Evolutionary conservation across 2,888 invertebrate species (phyloP), one percentile per base, ranked within the genome.

Genomic region (Lithophane leautieri): DNA sequence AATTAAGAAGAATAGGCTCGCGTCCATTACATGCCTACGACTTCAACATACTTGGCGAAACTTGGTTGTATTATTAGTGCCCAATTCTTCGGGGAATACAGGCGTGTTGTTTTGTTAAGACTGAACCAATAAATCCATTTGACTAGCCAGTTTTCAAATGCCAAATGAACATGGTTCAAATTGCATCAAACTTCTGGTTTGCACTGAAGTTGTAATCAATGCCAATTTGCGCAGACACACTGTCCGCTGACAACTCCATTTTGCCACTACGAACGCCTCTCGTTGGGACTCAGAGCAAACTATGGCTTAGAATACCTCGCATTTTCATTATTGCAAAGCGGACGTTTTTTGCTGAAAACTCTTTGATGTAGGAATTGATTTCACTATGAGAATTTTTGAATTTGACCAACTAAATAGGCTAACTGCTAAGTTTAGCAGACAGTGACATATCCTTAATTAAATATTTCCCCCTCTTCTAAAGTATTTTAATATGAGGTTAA

Each of bases 241-340:
- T 16, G 42, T 42, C 34, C 8, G 28, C 50, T 50, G 77, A 77
- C 63, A 77, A 70, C 62, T 70, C 63, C 77, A 42, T 63, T 76
- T 70, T 70, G 14, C 40, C 40, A 70, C 47, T 62, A 42, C 47
- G 14, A 67, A 42, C 42, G n/a, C 52, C 42, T 16, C 56, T 56
- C 40, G 56, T 54, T 69, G 77, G 50, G 65, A 63, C 34, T 56
- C 47, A 14, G 28, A 12, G 56, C 34, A 63, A 76, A 77, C 76
- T 34, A 12, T 14, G 22, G 50, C 42, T 16, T 71, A 76, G 70
- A 56, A 70, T 56, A 34, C 34, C 12, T 19, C 12, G 25, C 14
- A 34, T 56, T 63, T 77, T 71, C 42, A 56, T 9, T 25, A 34
- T 16, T 16, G 22, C 0, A 40, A 22, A 7, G 40, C 6, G 34